Percentiles rank a stretch among this genome's conserved stretches.
These are phyloP conservation scores for Sesia apiformis DNA, from an alignment of 2,888 invertebrate genomes.

Conservation along the genomic window DNA sequence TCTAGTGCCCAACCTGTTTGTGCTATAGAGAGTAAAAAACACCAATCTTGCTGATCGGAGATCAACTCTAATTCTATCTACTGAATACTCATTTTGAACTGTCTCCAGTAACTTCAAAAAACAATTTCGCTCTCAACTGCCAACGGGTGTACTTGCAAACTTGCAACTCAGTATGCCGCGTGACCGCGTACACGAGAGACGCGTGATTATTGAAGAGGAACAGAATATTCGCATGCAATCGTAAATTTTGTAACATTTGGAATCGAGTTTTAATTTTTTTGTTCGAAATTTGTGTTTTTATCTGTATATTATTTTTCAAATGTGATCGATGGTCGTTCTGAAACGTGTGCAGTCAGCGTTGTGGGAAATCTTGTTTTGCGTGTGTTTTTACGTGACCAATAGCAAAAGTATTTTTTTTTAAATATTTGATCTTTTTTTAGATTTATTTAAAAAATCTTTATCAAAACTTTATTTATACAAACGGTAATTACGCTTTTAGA, in stretches of 20 bases:
- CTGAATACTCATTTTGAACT: conserved; percentile 11
- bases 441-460: not conserved
- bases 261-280: not conserved
- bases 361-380: not conserved
- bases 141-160: conserved; percentile 38
- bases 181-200: conserved; percentile 43
- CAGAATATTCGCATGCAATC: conserved; percentile 22
- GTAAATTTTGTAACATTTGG: conserved; percentile 31
- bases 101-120: conserved; percentile 32
- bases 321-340: not conserved
- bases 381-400: not conserved
- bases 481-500: too few species aligned
- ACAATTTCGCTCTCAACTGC: conserved; percentile 60
- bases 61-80: not conserved
- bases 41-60: not conserved
- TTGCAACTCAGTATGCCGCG: conserved; percentile 61
- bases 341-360: not conserved
- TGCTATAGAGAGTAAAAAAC: conserved; percentile 1
- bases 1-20: conserved; percentile 56
- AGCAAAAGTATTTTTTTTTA: not conserved
- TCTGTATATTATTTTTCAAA: not conserved
- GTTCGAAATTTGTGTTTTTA: not conserved
- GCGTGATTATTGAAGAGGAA: conserved; percentile 16
- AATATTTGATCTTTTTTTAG: not conserved
- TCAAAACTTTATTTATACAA: too few species aligned